Evolutionary conservation across 2,113 vertebrate species (phyloP).

Genomic region (Chamaetylas fuelleborni): DNA sequence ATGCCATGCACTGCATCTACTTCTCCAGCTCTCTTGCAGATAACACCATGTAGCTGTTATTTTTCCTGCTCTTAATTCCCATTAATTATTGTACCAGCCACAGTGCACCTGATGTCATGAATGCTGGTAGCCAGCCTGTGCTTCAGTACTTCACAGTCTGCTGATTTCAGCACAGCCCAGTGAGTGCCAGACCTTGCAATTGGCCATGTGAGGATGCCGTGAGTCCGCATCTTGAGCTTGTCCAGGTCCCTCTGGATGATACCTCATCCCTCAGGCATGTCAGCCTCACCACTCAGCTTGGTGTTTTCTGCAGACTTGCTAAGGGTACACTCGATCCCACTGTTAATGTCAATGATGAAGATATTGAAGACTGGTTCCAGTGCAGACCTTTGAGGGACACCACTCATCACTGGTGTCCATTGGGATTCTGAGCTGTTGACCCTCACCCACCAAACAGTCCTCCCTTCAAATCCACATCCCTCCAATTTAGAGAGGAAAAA

Average conservation of each 20-base stretch:
- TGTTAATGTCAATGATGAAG: neutral
- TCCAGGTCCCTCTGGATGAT: neutral
- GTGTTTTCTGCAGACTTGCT: neutral
- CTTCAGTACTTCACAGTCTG: neutral
- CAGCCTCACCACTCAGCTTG: neutral
- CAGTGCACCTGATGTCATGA: neutral
- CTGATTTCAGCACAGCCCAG: neutral
- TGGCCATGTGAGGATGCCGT: neutral
- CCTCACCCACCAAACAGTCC: neutral
- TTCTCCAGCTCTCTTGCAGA: neutral
- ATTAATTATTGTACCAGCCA: no score
- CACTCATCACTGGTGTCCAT: neutral
- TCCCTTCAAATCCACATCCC: neutral
- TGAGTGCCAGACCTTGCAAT: neutral
- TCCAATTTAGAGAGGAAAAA: neutral
- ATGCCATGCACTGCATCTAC: fast-evolving
- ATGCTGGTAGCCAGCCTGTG: neutral
- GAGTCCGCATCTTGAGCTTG: neutral
- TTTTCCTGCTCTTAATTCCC: neutral
- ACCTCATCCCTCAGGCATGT: neutral
- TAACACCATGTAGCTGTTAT: neutral
- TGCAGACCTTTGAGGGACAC: neutral
- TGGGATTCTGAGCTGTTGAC: neutral
- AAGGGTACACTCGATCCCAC: fast-evolving
- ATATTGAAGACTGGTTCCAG: neutral